A percentile compares a stretch with the other conserved stretches of the same genome.
Evolutionary conservation across 23 tunicate genomes (phyloP).

Genomic region (Ciona savignyi): DNA sequence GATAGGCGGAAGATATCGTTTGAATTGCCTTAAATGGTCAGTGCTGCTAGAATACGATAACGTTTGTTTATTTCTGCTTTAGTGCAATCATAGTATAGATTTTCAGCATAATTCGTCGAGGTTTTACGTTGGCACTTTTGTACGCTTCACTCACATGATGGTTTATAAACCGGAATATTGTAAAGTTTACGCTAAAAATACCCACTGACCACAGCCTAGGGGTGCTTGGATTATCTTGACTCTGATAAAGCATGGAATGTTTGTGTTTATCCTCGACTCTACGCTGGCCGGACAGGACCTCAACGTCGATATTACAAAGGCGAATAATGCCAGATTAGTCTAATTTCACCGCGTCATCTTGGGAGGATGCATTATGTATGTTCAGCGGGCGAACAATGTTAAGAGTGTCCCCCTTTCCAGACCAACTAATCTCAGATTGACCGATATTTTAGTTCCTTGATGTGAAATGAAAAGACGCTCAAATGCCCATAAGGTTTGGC

Average conservation of each 20-base stretch:
- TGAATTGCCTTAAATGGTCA: too few relatives aligned
- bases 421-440: background rate
- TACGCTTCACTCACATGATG: too few relatives aligned
- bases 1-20: too few relatives aligned
- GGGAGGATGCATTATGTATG: background rate
- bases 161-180: too few relatives aligned
- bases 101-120: too few relatives aligned
- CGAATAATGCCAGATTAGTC: background rate
- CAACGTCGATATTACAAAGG: background rate
- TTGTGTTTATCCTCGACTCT: too few relatives aligned
- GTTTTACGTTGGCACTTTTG: too few relatives aligned
- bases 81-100: too few relatives aligned
- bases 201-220: background rate
- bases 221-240: background rate
- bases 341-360: background rate
- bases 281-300: too few relatives aligned
- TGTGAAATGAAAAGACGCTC: background rate
- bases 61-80: too few relatives aligned
- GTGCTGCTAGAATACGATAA: too few relatives aligned
- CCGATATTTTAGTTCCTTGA: background rate
- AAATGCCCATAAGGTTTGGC: too few relatives aligned
- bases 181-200: background rate
- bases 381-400: background rate
- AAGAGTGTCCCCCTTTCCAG: background rate
- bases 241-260: background rate